Percentiles rank a stretch among this genome's conserved stretches.
Conservation (phyloP, 53 echinoderm and acorn worm species). For the Mesocentrotus franciscanus region DNA sequence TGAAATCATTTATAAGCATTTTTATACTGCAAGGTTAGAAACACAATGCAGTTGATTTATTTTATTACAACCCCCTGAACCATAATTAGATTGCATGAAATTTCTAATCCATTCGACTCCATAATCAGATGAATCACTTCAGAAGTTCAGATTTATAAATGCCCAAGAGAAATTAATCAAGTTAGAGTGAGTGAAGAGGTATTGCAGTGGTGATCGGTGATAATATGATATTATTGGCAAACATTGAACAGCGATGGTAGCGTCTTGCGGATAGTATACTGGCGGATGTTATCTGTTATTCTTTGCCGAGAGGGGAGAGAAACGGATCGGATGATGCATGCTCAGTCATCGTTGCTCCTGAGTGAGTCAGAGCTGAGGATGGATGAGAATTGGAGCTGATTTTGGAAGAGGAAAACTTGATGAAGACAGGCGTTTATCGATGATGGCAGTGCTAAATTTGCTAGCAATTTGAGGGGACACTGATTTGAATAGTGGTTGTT, state of each 20-base stretch:
- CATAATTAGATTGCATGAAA: not conserved
- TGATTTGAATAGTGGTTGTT: not conserved
- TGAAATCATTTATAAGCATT: not conserved
- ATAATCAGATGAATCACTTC: conserved; percentile 38
- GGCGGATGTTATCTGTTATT: conserved; percentile 29
- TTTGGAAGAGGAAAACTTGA: conserved; percentile 26
- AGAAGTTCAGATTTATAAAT: not conserved
- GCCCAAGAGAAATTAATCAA: conserved; percentile 56
- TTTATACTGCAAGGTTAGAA: not conserved
- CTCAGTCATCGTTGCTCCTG: conserved; percentile 46
- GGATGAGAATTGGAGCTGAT: conserved; percentile 9
- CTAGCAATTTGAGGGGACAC: not conserved
- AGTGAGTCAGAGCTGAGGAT: conserved; percentile 41
- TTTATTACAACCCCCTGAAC: not conserved
- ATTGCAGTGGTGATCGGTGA: not conserved
- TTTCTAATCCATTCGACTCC: not conserved
- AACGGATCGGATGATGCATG: conserved; percentile 45
- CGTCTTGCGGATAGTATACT: not conserved
- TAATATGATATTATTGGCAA: conserved; percentile 29
- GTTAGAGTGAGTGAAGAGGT: conserved; percentile 35
- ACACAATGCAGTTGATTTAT: not conserved
- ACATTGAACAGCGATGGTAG: not conserved
- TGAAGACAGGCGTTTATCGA: not conserved
- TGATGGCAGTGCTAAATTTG: not conserved
- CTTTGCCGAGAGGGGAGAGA: not conserved